Percentiles rank a stretch among this genome's conserved stretches.
Evolutionary conservation across 2,797 vertebrate species (phyloP).

Genomic region (Linurgus olivaceus): DNA sequence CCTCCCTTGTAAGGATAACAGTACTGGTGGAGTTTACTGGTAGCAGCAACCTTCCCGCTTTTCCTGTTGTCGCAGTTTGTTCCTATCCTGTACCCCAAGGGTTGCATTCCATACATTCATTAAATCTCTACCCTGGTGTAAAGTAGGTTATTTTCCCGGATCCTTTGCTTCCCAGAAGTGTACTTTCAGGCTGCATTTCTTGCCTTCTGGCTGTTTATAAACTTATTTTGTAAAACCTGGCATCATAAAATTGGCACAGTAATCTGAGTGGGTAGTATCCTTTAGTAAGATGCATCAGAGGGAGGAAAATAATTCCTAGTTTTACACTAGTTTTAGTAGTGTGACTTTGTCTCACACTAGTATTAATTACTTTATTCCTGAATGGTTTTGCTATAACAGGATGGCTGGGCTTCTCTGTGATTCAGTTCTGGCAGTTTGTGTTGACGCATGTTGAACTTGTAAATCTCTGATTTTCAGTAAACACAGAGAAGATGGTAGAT

Average conservation of each 20-base stretch:
- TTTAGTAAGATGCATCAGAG: background rate
- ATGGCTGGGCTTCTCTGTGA: background rate
- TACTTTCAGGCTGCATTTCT: background rate
- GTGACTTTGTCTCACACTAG: background rate
- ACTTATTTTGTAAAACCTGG: background rate
- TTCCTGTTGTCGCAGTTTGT: background rate
- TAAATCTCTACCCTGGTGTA: background rate
- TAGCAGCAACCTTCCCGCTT: background rate
- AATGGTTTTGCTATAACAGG: background rate
- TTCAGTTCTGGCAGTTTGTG: background rate
- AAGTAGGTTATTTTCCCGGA: background rate
- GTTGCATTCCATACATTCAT: conserved; percentile 4
- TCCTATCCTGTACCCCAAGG: background rate
- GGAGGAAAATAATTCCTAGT: background rate
- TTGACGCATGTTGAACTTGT: accelerated
- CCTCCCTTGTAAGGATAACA: background rate
- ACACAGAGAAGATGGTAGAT: background rate
- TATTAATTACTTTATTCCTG: background rate
- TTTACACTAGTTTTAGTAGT: background rate
- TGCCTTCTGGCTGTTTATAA: background rate
- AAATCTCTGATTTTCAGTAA: background rate
- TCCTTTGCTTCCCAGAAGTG: background rate
- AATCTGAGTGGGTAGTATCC: accelerated
- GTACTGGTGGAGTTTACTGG: background rate
- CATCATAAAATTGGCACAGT: background rate